These are phyloP conservation scores for Ictalurus punctatus DNA, from an alignment of 2,113 vertebrate species.

Conservation along the genomic window DNA sequence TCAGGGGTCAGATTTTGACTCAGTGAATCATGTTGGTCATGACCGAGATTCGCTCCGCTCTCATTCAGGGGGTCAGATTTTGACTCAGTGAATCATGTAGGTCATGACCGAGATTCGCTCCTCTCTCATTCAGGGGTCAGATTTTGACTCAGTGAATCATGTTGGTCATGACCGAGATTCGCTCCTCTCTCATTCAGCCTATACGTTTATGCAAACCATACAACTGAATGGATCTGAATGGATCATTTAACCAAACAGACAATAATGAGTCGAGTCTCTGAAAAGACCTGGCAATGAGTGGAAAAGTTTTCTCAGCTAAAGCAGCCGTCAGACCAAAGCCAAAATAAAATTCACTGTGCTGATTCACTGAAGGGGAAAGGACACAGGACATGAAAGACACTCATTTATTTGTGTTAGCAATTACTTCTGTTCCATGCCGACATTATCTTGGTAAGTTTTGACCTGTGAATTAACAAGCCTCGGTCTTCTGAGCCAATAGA, in stretches of 20 bases:
- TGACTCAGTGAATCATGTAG: too few relatives aligned
- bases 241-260: too few relatives aligned
- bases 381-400: background rate
- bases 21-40: too few relatives aligned
- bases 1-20: too few relatives aligned
- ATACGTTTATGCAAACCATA: too few relatives aligned
- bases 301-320: background rate
- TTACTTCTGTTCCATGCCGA: background rate
- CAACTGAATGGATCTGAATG: too few relatives aligned
- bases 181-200: background rate
- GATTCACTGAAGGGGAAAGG: background rate
- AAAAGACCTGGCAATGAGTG: background rate
- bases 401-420: too few relatives aligned
- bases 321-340: background rate
- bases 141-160: background rate
- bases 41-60: too few relatives aligned
- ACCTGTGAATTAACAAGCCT: background rate
- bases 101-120: too few relatives aligned
- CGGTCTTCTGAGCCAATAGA: background rate
- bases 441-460: background rate
- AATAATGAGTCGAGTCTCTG: background rate
- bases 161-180: background rate
- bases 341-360: background rate
- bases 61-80: too few relatives aligned
- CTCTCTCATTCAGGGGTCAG: too few relatives aligned